phyloP scores from a whole-genome alignment of 2,797 vertebrate species.

The Erithacus rubecula region DNA sequence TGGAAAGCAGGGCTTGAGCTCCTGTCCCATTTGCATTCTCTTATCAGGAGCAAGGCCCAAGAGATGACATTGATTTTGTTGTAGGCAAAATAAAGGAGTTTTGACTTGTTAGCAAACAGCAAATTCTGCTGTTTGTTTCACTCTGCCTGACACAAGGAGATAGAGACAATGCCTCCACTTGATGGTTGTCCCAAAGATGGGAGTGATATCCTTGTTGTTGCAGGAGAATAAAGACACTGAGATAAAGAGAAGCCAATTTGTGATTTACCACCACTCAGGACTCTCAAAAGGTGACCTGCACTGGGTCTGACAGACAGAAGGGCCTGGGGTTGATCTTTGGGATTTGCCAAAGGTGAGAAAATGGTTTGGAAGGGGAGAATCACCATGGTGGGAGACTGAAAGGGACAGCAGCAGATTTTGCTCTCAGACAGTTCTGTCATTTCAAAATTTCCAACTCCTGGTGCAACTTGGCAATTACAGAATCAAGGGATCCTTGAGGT shows the following conservation, averaged over 20 bases:
- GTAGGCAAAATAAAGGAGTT: neutral
- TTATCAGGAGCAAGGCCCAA: neutral
- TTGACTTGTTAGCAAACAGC: neutral
- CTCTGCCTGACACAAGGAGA: neutral
- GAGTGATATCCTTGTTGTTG: neutral
- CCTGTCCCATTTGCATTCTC: neutral
- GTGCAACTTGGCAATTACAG: neutral
- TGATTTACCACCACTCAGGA: neutral
- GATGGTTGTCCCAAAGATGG: neutral
- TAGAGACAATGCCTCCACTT: neutral
- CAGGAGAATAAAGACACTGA: neutral
- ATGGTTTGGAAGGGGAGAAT: neutral
- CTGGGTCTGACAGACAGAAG: neutral
- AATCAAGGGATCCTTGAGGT: accelerated
- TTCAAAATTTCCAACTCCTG: neutral
- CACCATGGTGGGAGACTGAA: neutral
- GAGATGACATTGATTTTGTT: neutral
- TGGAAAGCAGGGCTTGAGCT: neutral
- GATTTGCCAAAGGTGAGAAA: neutral
- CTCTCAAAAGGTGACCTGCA: neutral
- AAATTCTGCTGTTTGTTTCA: neutral
- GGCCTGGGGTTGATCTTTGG: neutral
- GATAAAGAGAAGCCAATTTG: neutral
- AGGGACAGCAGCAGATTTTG: neutral
- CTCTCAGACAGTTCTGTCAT: neutral